Conservation (phyloP, 2,113 vertebrate species). For the Cettia cetti region DNA sequence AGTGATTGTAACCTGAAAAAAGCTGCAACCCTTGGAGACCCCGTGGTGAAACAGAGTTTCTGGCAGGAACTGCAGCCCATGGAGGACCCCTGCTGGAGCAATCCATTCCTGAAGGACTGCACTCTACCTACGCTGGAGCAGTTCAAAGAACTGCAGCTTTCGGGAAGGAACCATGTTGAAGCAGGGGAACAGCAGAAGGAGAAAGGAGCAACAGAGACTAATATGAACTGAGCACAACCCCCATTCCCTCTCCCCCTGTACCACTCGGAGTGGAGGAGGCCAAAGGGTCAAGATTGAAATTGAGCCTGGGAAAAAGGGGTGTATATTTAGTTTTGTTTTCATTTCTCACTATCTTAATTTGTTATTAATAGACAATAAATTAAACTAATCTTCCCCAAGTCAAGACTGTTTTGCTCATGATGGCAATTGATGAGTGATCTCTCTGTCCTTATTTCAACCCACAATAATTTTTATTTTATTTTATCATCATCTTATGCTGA, state of each 20-base stretch:
- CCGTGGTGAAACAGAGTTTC: background rate
- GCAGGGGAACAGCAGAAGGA: background rate
- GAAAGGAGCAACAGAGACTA: background rate
- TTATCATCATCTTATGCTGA: background rate
- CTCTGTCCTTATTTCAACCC: background rate
- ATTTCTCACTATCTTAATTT: background rate
- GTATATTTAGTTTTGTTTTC: background rate
- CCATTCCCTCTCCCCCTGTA: fast-evolving
- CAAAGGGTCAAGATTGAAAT: background rate
- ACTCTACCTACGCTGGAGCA: background rate
- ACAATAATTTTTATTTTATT: background rate
- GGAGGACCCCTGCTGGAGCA: background rate
- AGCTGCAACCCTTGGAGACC: background rate
- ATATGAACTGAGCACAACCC: fast-evolving
- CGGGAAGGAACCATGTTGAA: fast-evolving
- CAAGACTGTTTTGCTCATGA: background rate
- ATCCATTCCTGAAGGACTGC: background rate
- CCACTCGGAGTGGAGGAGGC: fast-evolving
- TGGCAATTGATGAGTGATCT: background rate
- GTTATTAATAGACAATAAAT: background rate
- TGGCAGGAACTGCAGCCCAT: fast-evolving
- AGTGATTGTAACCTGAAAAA: background rate
- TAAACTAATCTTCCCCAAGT: background rate
- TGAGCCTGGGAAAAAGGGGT: background rate
- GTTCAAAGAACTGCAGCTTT: background rate